Conservation (phyloP, 2,888 invertebrate genomes). For the Cryptocephalus primarius region DNA sequence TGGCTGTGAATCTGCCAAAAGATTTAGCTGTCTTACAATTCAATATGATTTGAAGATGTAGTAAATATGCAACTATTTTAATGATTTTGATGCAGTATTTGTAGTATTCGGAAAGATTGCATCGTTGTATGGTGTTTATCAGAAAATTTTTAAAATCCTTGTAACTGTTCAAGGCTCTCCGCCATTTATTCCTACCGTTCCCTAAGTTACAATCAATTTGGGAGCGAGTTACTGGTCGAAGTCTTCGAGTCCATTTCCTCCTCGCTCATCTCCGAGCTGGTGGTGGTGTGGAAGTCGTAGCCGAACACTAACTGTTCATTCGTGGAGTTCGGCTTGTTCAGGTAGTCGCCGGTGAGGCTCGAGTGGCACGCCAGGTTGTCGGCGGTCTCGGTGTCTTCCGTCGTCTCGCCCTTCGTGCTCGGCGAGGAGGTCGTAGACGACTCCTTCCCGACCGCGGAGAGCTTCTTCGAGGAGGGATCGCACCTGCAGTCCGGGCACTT, state of each 20-base stretch:
- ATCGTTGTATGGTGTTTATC: too few relatives aligned
- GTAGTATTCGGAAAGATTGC: too few relatives aligned
- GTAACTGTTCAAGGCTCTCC: too few relatives aligned
- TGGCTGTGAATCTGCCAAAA: too few relatives aligned
- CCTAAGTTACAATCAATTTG: too few relatives aligned
- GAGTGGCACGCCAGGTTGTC: conserved; percentile 22
- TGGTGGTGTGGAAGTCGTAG: conserved; percentile 29
- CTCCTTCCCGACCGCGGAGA: neutral
- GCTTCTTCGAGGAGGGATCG: neutral
- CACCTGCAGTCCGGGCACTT: neutral
- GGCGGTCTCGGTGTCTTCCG: conserved; percentile 2
- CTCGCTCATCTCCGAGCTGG: conserved; percentile 1
- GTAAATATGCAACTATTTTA: too few relatives aligned
- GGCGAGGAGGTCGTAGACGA: neutral
- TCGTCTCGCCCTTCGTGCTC: conserved; percentile 2
- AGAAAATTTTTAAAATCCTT: too few relatives aligned
- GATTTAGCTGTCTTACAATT: too few relatives aligned
- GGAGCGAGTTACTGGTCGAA: neutral
- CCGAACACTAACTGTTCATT: conserved; percentile 26
- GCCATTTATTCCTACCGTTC: too few relatives aligned
- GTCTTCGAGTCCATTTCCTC: neutral
- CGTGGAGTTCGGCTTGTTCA: conserved; percentile 9
- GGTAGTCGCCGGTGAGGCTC: conserved; percentile 24
- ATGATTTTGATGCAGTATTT: too few relatives aligned
- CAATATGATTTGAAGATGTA: too few relatives aligned